Percentiles rank a stretch among this genome's conserved stretches.
Evolutionary conservation across 2,113 vertebrate genomes (phyloP).

Genomic region (Rattus rattus): DNA sequence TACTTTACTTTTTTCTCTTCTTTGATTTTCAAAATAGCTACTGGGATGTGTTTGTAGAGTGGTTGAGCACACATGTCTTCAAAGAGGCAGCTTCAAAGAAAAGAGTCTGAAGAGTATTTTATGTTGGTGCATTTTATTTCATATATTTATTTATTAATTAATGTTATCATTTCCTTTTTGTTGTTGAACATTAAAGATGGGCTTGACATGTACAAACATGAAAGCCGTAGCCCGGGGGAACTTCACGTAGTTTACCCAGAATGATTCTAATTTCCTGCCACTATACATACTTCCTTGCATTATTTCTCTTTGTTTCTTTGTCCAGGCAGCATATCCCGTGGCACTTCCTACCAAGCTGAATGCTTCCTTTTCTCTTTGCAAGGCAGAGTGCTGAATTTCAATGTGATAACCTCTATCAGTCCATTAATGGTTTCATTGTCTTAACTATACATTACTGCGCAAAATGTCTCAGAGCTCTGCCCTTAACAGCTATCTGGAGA

Average conservation of each 20-base stretch:
- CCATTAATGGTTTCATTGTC: slow-evolving; percentile 39
- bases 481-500: slow-evolving; percentile 46
- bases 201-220: slow-evolving; percentile 38
- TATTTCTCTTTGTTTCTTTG: slow-evolving; percentile 5
- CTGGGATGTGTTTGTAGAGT: slow-evolving; percentile 1
- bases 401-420: slow-evolving; percentile 42
- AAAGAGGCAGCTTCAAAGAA: slow-evolving; percentile 75
- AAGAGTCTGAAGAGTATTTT: slow-evolving; percentile 24
- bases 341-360: slow-evolving; percentile 2
- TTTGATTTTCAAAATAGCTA: slow-evolving; percentile 68
- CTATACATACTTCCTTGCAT: neutral
- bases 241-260: neutral
- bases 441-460: neutral
- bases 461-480: slow-evolving; percentile 38
- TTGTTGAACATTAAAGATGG: slow-evolving; percentile 13
- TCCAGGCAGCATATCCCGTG: neutral
- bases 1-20: neutral
- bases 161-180: slow-evolving; percentile 59
- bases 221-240: slow-evolving; percentile 9
- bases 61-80: slow-evolving; percentile 57
- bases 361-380: neutral
- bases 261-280: neutral
- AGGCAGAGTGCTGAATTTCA: slow-evolving; percentile 45
- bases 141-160: slow-evolving; percentile 70
- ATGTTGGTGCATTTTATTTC: slow-evolving; percentile 55